phyloP scores from a whole-genome alignment of 2,113 vertebrate species.

The Brachypteracias leptosomus region DNA sequence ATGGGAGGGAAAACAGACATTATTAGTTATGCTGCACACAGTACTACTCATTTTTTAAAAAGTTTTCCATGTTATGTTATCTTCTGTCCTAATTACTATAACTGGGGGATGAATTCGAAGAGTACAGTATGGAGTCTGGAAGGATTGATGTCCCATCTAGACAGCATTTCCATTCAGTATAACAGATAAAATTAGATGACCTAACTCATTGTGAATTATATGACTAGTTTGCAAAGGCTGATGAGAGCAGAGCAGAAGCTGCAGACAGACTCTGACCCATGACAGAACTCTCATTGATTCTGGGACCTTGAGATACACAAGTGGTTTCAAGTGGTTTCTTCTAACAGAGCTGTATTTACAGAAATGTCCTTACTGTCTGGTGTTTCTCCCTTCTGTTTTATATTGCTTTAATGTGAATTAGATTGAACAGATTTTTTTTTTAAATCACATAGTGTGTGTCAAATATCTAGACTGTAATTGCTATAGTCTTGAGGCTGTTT shows the following conservation, averaged over 20 bases:
- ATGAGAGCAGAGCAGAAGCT: background rate
- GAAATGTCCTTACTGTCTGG: background rate
- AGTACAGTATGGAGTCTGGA: background rate
- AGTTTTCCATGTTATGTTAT: background rate
- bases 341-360: background rate
- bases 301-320: background rate
- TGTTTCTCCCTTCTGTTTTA: background rate
- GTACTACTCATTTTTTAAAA: background rate
- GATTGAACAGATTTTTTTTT: background rate
- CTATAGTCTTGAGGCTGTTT: background rate
- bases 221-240: background rate
- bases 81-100: background rate
- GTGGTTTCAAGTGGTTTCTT: background rate
- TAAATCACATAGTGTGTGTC: background rate
- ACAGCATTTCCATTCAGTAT: background rate
- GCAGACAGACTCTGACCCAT: background rate
- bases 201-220: background rate
- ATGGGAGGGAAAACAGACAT: background rate
- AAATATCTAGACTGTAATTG: background rate
- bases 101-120: background rate
- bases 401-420: background rate
- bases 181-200: background rate
- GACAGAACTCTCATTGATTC: background rate
- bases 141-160: background rate
- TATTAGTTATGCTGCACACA: background rate